Base-by-base conservation (phyloP, 64 coral and sea anemone species). In the Porites lutea region DNA sequence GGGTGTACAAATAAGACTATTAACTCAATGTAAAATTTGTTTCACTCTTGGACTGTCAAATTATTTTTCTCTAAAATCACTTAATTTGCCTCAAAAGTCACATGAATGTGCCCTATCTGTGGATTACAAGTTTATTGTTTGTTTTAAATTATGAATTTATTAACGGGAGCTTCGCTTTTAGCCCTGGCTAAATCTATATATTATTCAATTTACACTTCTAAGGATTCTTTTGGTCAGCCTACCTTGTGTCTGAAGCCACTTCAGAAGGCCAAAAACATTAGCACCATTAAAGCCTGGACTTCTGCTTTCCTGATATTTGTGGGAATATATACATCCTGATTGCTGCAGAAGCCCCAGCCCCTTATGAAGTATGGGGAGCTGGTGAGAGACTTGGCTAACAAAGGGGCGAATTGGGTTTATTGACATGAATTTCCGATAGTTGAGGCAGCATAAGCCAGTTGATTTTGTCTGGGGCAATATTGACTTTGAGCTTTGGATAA, bases 371-470 rank as follows among this genome's bases (percentile, higher is more conserved):
- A 88, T 51, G 46, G 13, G 15, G 27, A 43, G 43, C 11, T 77
- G 6, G 74, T 89, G 14, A 4, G 59, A 22, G 87, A 89, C 23
- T 61, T 89, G 54, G 87, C 87, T 2, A 23, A 3, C 57, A 76
- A 15, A 16, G 87, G 87, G 2, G 69, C 50, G n/a, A 19, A 89
- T 23, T 89, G 87, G 87, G 45, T 11, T 57, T 89, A 68, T 89
- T 89, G 87, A 89, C 51, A 73, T 53, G 19, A 75, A 89, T 46
- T 77, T 88, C 44, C 72, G 51, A 20, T 88, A 75, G 37, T 37
- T 88, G 27, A 62, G 73, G 19, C 71, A 76, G 48, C n/a, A 54
- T 0, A 62, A 88, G 7, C 8, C n/a, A 5, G 19, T 12, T 58
- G 27, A 48, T 37, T 19, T 61, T 6, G 53, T 72, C 18, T 88